Percentiles rank a stretch among this genome's conserved stretches.
phyloP scores from a whole-genome alignment of 2,797 vertebrate genomes.

The Ceryle rudis region DNA sequence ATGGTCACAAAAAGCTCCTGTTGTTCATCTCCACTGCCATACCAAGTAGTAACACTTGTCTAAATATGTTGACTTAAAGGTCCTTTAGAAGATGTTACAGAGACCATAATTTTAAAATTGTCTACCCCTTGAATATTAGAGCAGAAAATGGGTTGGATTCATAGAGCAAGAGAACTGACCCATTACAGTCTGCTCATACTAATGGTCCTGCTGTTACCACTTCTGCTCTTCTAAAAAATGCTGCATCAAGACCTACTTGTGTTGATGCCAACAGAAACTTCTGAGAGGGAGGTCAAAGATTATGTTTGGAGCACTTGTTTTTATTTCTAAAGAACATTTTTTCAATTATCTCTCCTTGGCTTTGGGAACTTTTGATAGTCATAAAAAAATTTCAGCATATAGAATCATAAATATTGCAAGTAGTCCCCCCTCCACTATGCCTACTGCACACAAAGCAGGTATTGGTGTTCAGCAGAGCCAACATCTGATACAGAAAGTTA shows the following conservation, averaged over 20 bases:
- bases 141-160: not conserved
- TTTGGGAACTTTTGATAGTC: not conserved
- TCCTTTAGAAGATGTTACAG: not conserved
- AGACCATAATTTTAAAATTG: not conserved
- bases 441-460: not conserved
- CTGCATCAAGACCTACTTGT: not conserved
- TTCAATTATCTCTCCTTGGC: not conserved
- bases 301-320: not conserved
- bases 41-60: not conserved
- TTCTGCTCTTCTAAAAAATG: constrained; percentile 9
- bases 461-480: not conserved
- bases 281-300: not conserved
- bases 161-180: not conserved
- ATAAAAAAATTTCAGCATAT: not conserved
- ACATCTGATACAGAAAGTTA: not conserved
- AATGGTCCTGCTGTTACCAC: not conserved
- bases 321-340: not conserved
- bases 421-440: not conserved
- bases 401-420: not conserved
- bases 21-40: not conserved
- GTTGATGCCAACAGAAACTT: not conserved
- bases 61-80: not conserved
- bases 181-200: not conserved
- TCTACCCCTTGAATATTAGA: not conserved
- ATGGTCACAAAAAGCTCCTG: not conserved